Evolutionary conservation across 2,797 vertebrate species (phyloP).

Genomic region (Ptychadena robeensis): DNA sequence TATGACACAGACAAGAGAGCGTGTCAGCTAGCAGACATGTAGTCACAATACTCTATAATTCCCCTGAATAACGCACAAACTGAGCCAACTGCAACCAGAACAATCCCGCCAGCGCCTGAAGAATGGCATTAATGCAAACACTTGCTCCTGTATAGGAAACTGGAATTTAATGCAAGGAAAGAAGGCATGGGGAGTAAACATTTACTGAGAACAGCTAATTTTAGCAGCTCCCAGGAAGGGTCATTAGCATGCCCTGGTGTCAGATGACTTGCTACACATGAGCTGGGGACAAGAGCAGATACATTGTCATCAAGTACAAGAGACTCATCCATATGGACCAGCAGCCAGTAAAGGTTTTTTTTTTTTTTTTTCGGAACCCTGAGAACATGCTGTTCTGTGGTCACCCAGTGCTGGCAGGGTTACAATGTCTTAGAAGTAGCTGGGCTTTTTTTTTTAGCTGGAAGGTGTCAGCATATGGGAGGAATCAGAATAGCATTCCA

Average conservation of each 20-base stretch:
- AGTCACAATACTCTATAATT: neutral
- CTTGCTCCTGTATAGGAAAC: neutral
- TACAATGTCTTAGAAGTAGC: neutral
- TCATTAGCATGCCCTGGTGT: constrained; percentile 3
- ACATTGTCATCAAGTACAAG: too few species aligned
- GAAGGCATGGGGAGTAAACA: constrained; percentile 20
- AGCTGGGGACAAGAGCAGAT: neutral
- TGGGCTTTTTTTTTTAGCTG: constrained; percentile 4
- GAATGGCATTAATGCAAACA: constrained; percentile 5
- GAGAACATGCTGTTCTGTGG: neutral
- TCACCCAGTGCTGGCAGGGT: constrained; percentile 8
- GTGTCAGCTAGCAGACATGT: neutral
- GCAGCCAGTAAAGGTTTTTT: too few species aligned
- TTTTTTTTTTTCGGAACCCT: neutral
- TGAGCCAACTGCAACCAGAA: constrained; percentile 23
- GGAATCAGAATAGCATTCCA: constrained; percentile 48
- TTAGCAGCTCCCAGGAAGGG: neutral
- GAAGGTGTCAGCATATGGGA: constrained; percentile 45
- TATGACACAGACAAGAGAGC: neutral
- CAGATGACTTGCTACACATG: constrained; percentile 8
- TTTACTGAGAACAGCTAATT: constrained; percentile 23
- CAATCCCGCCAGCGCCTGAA: neutral
- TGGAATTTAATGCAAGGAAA: constrained; percentile 20
- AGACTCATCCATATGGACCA: too few species aligned
- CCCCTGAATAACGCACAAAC: neutral